Evolutionary conservation across 2,888 invertebrate genomes (phyloP).

Genomic region (Piscicola geometra): DNA sequence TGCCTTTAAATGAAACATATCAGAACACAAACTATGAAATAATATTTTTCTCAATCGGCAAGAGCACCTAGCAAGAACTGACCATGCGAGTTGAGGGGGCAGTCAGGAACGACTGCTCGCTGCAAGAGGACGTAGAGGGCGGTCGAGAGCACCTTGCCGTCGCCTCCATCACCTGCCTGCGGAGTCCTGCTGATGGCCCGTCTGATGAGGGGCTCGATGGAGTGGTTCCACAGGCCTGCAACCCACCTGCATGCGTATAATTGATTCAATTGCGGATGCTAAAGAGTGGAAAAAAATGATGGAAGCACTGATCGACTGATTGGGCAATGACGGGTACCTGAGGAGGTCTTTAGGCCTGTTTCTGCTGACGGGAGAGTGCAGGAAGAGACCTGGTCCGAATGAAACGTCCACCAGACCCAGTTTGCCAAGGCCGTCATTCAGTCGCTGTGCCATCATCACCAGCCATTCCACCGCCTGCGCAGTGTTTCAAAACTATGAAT

Average conservation of each 20-base stretch:
- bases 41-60: too few species aligned
- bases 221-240: not conserved
- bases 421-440: conserved; percentile 52
- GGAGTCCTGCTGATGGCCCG: not conserved
- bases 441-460: conserved; percentile 52
- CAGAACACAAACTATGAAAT: too few species aligned
- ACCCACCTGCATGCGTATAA: not conserved
- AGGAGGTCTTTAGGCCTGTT: conserved; percentile 47
- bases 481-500: too few species aligned
- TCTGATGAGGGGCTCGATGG: not conserved
- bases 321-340: conserved; percentile 44
- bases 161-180: too few species aligned
- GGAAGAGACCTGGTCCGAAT: conserved; percentile 52
- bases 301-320: not conserved
- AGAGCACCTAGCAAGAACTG: too few species aligned
- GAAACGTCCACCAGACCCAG: conserved; percentile 51
- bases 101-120: conserved; percentile 51
- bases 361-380: conserved; percentile 51
- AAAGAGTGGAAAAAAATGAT: not conserved
- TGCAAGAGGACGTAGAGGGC: conserved; percentile 55
- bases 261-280: too few species aligned
- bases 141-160: conserved; percentile 50
- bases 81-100: too few species aligned
- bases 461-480: conserved; percentile 50
- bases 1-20: too few species aligned